Percentiles rank a stretch among this genome's conserved stretches.
Evolutionary conservation across 2,113 vertebrate species (phyloP).

Genomic region (Varanus komodoensis): DNA sequence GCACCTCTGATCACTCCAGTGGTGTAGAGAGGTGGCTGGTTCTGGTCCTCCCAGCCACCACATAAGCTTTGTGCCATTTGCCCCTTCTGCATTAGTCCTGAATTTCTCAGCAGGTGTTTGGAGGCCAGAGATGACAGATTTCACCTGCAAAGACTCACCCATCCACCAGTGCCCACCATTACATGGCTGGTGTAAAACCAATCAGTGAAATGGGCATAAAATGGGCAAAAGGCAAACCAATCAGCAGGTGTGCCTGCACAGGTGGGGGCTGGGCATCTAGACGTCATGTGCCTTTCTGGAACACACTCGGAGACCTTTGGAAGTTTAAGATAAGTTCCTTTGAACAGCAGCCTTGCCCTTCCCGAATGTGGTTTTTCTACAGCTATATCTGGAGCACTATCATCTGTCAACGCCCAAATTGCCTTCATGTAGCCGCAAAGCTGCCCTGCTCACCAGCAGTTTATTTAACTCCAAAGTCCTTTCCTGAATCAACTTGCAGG

Average conservation of each 20-base stretch:
- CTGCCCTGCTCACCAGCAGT: not conserved
- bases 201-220: not conserved
- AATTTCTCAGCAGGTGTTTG: not conserved
- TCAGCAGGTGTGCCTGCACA: not conserved
- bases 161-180: not conserved
- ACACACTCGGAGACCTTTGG: not conserved
- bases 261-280: not conserved
- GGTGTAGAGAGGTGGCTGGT: not conserved
- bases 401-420: not conserved
- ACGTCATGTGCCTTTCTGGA: not conserved
- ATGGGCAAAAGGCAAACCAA: not conserved
- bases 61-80: not conserved
- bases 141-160: not conserved
- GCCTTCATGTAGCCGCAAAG: not conserved
- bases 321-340: constrained; percentile 17
- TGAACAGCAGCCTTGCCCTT: constrained; percentile 9
- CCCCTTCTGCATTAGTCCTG: not conserved
- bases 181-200: not conserved
- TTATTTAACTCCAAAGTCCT: constrained; percentile 21
- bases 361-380: not conserved
- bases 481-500: not conserved
- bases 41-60: not conserved
- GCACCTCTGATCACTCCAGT: not conserved
- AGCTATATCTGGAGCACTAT: not conserved
- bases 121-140: not conserved